phyloP scores from a whole-genome alignment of 64 coral and sea anemone species.

The Anthopleura sola region DNA sequence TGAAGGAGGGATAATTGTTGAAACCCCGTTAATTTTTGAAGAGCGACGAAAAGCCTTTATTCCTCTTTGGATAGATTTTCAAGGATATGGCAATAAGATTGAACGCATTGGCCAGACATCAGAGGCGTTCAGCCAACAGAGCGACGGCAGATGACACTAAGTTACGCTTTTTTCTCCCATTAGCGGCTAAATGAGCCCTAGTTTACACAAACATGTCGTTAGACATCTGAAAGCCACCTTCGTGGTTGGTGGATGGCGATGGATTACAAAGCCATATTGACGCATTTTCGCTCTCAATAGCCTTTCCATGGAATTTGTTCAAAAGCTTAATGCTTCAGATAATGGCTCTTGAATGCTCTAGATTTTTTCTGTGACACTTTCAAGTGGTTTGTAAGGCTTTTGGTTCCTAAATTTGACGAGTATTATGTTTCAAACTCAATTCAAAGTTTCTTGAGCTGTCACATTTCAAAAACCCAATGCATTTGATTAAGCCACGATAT shows the following conservation, averaged over 20 bases:
- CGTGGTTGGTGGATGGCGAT: conserved; percentile 3
- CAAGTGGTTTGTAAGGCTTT: conserved; percentile 31
- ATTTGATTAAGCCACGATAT: conserved; percentile 11
- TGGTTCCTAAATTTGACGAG: conserved; percentile 12
- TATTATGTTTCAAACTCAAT: conserved; percentile 28
- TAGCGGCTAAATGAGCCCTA: conserved; percentile 20
- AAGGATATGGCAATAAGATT: neutral
- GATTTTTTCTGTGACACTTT: conserved; percentile 34
- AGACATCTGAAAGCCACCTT: conserved; percentile 15
- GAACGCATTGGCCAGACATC: neutral
- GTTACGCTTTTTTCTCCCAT: conserved; percentile 15
- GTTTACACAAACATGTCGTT: conserved; percentile 35
- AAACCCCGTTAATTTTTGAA: neutral
- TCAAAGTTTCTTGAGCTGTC: conserved; percentile 18
- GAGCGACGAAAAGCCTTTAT: conserved; percentile 1
- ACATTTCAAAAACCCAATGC: conserved; percentile 1
- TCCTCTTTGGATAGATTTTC: conserved; percentile 6
- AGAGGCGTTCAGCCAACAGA: conserved; percentile 15
- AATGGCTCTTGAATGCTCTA: conserved; percentile 41
- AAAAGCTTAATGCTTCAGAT: conserved; percentile 36
- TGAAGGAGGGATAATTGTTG: neutral
- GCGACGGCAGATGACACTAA: conserved; percentile 16
- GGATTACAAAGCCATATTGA: conserved; percentile 24
- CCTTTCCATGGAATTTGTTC: conserved; percentile 35
- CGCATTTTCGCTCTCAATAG: conserved; percentile 17